Conservation (phyloP, 2,888 invertebrate genomes). For the Hemistola chrysoprasaria region DNA sequence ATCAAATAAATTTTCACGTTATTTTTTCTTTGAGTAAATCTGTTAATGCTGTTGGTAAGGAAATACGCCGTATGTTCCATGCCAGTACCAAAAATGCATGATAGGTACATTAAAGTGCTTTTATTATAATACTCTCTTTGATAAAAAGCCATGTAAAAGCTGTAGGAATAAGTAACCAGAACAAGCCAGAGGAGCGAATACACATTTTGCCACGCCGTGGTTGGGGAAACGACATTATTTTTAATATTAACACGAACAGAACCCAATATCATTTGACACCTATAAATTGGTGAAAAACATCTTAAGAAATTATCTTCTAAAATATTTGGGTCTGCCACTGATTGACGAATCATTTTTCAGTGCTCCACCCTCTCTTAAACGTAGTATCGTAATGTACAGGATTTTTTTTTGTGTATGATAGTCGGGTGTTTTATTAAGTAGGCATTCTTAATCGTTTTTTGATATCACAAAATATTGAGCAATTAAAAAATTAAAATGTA, state of each 20-base stretch:
- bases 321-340: constrained; percentile 1
- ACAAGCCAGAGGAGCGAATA: constrained; percentile 35
- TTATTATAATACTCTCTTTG: constrained; percentile 23
- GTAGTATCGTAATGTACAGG: background rate
- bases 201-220: constrained; percentile 29
- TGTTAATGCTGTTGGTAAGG: constrained; percentile 26
- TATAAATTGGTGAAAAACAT: constrained; percentile 34
- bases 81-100: constrained; percentile 15
- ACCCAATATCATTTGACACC: constrained; percentile 33
- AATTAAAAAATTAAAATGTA: no score
- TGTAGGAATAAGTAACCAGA: constrained; percentile 26
- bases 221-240: constrained; percentile 24
- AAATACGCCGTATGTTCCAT: constrained; percentile 32
- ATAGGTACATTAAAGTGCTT: constrained; percentile 19
- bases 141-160: constrained; percentile 24
- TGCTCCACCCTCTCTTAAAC: background rate
- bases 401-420: no score
- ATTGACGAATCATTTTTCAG: constrained; percentile 12
- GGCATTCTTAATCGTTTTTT: background rate
- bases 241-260: constrained; percentile 32
- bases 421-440: no score
- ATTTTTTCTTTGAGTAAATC: constrained; percentile 27
- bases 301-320: constrained; percentile 34
- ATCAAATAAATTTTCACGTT: constrained; percentile 30
- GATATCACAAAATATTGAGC: constrained; percentile 1